Base-by-base conservation (phyloP, 2,113 vertebrate species). In the Poeciliopsis prolifica region DNA sequence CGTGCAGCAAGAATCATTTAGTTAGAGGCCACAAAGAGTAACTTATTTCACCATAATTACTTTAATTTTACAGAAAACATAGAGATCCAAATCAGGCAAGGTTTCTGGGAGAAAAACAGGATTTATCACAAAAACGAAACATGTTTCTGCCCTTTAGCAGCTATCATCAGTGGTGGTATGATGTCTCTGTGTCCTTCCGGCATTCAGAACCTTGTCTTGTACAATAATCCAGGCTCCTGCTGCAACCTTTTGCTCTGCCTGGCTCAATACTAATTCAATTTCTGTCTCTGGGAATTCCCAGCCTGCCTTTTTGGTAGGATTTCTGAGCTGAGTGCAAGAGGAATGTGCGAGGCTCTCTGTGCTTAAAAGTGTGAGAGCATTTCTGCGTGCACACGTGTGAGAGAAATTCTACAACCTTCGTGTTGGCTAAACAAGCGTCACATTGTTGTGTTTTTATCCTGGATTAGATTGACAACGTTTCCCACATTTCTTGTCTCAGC, bases 251-350 rank as follows among this genome's bases (percentile, higher is more conserved):
- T 78, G 85, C 86, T 86, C 75, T 29, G 80, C 77, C 74, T 72
- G 78, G 87, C 88, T 92, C 91, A 92, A 92, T 92, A 92, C 91
- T 88, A 92, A 92, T 93, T 93, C 88, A 92, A 90, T 93, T 92
- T 92, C 90, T 86, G 78, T 87, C 85, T 79, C 77, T 61, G 75
- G 84, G 89, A 91, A 92, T 90, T 91, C 92, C 90, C 91, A 78
- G 86, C 87, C 81, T 81, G 87, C 86, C 79, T 89, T 79, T 58
- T 88, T 89, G 87, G 87, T 85, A 85, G 83, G 86, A 87, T 90
- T 90, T 91, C 86, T 83, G 81, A 91, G 81, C 84, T 15, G 80
- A 87, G 84, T 65, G 74, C 73, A 84, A 67, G 86, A 80, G 74
- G 68, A 75, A 72, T 79, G 81, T 81, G 75, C 35, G 64, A 70